phyloP scores from a whole-genome alignment of 2,113 vertebrate genomes.

The Corythornis cristatus region DNA sequence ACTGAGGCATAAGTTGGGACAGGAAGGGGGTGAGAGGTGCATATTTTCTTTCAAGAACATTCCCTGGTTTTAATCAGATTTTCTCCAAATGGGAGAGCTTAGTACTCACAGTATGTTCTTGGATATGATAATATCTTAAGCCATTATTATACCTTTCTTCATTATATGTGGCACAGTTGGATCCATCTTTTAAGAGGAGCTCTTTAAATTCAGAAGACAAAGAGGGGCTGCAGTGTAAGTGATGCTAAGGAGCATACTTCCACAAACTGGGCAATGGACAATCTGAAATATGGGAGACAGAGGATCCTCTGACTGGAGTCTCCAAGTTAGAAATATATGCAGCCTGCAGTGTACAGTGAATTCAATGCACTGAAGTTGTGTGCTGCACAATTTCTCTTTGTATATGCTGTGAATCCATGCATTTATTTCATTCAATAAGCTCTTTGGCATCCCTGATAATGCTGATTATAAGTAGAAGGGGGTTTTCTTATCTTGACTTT shows the following conservation, averaged over 20 bases:
- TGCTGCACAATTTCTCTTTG: neutral
- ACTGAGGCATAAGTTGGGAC: neutral
- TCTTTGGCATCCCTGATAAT: neutral
- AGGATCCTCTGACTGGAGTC: neutral
- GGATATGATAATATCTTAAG: neutral
- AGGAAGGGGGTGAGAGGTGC: neutral
- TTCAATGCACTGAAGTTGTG: neutral
- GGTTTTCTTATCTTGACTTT: slow-evolving; percentile 7
- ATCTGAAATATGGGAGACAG: neutral
- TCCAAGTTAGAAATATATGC: neutral
- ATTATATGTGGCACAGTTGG: neutral
- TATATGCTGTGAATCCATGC: neutral
- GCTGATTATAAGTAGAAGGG: neutral
- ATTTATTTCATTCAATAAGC: neutral
- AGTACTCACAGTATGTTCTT: neutral
- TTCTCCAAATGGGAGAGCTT: neutral
- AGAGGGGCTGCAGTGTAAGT: neutral
- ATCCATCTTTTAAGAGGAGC: neutral
- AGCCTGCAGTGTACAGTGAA: neutral
- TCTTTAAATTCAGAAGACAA: neutral
- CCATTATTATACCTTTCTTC: neutral
- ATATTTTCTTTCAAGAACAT: neutral
- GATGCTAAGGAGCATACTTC: neutral
- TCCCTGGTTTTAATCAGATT: neutral
- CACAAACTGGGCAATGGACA: neutral